These are phyloP conservation scores for Melanogrammus aeglefinus DNA, from an alignment of 2,797 vertebrate species.

Conservation along the genomic window DNA sequence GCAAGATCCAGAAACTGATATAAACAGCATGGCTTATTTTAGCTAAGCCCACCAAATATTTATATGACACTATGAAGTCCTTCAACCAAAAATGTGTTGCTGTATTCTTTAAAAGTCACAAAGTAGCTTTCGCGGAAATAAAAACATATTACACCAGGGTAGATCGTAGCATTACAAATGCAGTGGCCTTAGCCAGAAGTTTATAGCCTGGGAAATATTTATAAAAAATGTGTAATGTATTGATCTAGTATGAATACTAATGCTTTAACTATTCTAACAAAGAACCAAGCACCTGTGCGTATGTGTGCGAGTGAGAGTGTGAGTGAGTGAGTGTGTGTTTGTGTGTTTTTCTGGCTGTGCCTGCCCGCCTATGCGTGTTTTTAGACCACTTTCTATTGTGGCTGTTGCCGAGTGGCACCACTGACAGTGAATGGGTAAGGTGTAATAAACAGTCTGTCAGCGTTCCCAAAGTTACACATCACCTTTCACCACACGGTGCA, in stretches of 20 bases:
- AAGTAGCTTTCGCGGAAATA: background rate
- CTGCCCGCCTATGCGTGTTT: constrained; percentile 5
- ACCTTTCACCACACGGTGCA: constrained; percentile 30
- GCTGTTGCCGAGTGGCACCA: constrained; percentile 34
- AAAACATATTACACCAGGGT: background rate
- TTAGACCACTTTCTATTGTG: constrained; percentile 17
- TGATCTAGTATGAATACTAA: background rate
- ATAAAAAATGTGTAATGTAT: background rate
- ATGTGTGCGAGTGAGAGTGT: background rate
- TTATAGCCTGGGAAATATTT: no score
- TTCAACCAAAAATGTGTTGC: no score
- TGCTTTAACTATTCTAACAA: background rate
- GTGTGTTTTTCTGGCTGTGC: background rate
- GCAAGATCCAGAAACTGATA: constrained; percentile 20
- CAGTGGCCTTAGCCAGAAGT: background rate
- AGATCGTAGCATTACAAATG: background rate
- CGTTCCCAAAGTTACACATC: constrained; percentile 39
- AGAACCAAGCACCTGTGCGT: background rate
- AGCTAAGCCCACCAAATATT: constrained; percentile 21
- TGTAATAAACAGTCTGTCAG: constrained; percentile 45
- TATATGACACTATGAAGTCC: background rate
- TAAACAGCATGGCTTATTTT: constrained; percentile 39
- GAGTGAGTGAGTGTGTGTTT: no score
- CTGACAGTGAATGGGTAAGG: constrained; percentile 38
- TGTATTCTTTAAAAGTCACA: background rate